Evolutionary conservation across 1,140 invertebrate species (phyloP).

Genomic region (Sycophaga agraensis): DNA sequence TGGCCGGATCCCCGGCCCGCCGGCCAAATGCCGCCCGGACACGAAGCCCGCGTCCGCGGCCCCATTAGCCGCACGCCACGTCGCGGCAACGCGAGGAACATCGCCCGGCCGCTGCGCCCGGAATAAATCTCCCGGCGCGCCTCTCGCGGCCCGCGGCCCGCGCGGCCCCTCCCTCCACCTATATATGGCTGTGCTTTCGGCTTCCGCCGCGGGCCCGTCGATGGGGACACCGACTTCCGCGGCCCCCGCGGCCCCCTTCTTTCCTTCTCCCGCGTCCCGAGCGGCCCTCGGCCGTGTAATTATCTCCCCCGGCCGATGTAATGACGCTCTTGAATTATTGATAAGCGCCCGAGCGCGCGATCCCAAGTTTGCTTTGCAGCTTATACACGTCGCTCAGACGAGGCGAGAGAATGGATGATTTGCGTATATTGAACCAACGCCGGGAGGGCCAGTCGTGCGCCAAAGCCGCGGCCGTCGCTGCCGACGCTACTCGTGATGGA

Average conservation of each 20-base stretch:
- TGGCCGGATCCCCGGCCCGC: too few relatives aligned
- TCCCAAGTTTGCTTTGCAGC: not conserved
- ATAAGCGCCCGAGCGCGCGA: not conserved
- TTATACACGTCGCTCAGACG: not conserved
- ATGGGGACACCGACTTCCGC: too few relatives aligned
- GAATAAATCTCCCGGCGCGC: slow-evolving; percentile 24
- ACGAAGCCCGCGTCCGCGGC: not conserved
- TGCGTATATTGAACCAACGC: not conserved
- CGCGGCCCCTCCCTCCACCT: too few relatives aligned
- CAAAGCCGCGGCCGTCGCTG: not conserved
- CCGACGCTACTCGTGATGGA: not conserved
- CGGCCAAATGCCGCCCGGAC: too few relatives aligned
- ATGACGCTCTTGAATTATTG: slow-evolving; percentile 16
- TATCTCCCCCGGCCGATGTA: slow-evolving; percentile 7
- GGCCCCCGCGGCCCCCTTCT: too few relatives aligned
- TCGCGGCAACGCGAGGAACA: slow-evolving; percentile 40
- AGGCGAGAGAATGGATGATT: not conserved
- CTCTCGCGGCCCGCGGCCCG: too few relatives aligned
- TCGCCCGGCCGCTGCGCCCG: slow-evolving; percentile 25
- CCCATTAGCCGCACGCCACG: slow-evolving; percentile 41
- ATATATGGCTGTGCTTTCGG: too few relatives aligned
- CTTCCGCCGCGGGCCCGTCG: too few relatives aligned
- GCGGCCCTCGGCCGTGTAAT: slow-evolving; percentile 9
- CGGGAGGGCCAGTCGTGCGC: not conserved
- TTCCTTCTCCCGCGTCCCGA: not conserved